Percentiles rank a stretch among this genome's conserved stretches.
Conservation (phyloP, 2,113 vertebrate species). For the Tinamus guttatus region DNA sequence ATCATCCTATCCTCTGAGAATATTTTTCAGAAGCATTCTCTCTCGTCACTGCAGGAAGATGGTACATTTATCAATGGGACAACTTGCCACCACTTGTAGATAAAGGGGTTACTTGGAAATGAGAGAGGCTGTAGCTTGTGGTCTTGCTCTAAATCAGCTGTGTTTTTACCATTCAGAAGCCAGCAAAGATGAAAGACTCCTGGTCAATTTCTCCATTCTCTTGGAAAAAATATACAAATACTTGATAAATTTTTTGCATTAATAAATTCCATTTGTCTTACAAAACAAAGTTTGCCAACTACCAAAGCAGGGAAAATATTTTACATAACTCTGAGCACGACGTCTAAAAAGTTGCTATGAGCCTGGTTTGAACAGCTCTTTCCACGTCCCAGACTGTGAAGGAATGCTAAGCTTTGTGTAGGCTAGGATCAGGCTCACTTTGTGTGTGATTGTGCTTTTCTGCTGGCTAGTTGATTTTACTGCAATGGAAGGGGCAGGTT, state of each 20-base stretch:
- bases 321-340: constrained; percentile 74
- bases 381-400: constrained; percentile 56
- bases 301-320: constrained; percentile 79
- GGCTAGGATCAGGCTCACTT: background rate
- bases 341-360: constrained; percentile 63
- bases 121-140: background rate
- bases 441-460: accelerated
- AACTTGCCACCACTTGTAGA: background rate
- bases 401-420: constrained; percentile 36
- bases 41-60: background rate
- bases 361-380: constrained; percentile 65
- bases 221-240: constrained; percentile 48
- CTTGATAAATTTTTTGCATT: constrained; percentile 80
- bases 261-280: constrained; percentile 83
- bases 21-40: background rate
- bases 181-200: constrained; percentile 61
- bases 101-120: background rate
- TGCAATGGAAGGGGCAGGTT: background rate
- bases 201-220: constrained; percentile 33
- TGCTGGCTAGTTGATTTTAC: background rate
- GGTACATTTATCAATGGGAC: constrained; percentile 1
- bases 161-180: constrained; percentile 55
- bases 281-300: constrained; percentile 76
- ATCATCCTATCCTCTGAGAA: background rate
- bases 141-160: constrained; percentile 25